Percentiles rank a stretch among this genome's conserved stretches.
These are phyloP conservation scores for Halcyon malimbica DNA, from an alignment of 2,113 vertebrate species.

Conservation along the genomic window DNA sequence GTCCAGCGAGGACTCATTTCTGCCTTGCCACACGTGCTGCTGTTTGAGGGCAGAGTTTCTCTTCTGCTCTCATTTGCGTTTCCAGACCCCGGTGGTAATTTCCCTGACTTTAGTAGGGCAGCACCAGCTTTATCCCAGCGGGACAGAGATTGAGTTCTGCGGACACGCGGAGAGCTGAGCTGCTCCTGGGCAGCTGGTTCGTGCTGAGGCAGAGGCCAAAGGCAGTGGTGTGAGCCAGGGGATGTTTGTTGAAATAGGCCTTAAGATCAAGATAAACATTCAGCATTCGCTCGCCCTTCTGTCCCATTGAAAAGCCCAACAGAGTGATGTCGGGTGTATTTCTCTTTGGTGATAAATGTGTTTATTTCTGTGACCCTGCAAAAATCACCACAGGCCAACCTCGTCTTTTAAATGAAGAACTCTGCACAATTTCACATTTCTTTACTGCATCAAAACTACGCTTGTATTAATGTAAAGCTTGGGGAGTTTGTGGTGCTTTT, in stretches of 20 bases:
- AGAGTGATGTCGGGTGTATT: background rate
- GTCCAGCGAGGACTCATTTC: background rate
- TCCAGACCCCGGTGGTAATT: background rate
- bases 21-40: fast-evolving
- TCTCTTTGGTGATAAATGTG: background rate
- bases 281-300: background rate
- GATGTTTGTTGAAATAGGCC: background rate
- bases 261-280: background rate
- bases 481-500: background rate
- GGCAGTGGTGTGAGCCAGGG: background rate
- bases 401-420: background rate
- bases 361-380: background rate
- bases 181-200: background rate
- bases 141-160: background rate
- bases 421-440: background rate
- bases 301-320: background rate
- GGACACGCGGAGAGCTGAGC: background rate
- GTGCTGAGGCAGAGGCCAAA: background rate
- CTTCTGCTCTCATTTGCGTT: slow-evolving; percentile 33
- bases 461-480: background rate
- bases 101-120: slow-evolving; percentile 35
- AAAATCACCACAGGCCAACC: background rate
- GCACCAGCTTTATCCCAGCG: background rate
- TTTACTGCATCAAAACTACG: background rate
- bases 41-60: background rate